Evolutionary conservation across 2,888 invertebrate species (phyloP).

Genomic region (Neoitamus cyanurus): DNA sequence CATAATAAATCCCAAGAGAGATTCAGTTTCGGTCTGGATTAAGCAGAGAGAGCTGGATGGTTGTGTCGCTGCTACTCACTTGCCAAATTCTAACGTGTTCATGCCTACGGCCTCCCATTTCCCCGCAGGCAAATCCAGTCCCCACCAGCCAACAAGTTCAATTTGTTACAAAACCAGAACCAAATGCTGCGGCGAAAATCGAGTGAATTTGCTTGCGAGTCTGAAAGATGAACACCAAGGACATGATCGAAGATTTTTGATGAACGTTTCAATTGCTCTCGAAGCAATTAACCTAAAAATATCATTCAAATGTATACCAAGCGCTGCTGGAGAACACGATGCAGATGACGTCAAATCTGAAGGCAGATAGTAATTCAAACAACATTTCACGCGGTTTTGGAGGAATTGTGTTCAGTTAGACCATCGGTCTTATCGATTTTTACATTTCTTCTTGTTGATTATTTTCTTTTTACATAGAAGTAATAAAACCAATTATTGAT

Average conservation of each 20-base stretch:
- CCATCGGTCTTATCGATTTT: neutral
- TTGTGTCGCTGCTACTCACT: neutral
- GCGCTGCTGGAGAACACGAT: neutral
- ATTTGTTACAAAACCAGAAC: neutral
- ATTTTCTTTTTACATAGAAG: no score
- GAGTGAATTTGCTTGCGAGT: neutral
- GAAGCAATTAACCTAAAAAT: neutral
- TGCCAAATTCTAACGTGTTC: neutral
- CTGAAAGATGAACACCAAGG: neutral
- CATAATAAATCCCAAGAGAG: neutral
- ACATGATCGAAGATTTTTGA: neutral
- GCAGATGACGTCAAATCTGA: neutral
- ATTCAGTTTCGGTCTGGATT: neutral
- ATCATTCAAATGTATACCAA: neutral
- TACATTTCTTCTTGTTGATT: no score
- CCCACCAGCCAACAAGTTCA: neutral
- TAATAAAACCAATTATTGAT: no score
- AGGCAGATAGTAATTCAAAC: neutral
- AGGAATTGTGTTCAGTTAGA: neutral
- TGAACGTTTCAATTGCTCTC: neutral
- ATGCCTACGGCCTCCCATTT: neutral
- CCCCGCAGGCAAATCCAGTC: neutral
- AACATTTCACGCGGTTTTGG: neutral
- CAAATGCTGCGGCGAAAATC: neutral
- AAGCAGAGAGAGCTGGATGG: neutral